Conservation (phyloP, 2,888 invertebrate species). For the Mesorhabditis belari region DNA sequence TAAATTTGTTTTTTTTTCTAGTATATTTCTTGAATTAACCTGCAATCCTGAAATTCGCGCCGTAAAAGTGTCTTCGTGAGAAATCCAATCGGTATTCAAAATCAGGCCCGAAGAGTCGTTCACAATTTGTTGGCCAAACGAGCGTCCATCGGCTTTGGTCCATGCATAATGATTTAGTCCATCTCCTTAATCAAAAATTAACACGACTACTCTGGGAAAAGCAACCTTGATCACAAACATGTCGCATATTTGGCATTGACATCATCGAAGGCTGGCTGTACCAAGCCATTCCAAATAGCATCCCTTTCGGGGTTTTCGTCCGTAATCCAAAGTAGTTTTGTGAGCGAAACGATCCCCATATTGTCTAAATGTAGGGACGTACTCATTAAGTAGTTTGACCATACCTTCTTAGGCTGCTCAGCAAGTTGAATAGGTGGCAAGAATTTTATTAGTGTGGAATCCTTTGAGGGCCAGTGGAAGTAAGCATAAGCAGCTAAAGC, state of each 20-base stretch:
- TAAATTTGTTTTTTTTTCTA: too few species aligned
- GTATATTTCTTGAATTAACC: too few species aligned
- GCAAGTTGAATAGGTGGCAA: too few species aligned
- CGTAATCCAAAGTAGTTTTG: conserved; percentile 83
- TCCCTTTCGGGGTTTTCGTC: conserved; percentile 77
- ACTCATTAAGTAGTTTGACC: neutral
- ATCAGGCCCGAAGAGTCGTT: conserved; percentile 10
- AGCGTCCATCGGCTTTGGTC: conserved; percentile 82
- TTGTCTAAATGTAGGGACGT: conserved; percentile 2
- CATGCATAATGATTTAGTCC: conserved; percentile 76
- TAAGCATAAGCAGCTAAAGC: too few species aligned
- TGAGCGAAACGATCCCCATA: conserved; percentile 86
- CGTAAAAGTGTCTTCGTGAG: conserved; percentile 6
- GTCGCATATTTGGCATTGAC: conserved; percentile 57
- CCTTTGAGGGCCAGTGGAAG: too few species aligned
- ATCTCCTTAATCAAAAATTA: conserved; percentile 65
- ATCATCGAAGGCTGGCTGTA: conserved; percentile 64
- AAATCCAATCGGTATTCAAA: conserved; percentile 24
- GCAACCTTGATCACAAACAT: conserved; percentile 80
- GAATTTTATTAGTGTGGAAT: too few species aligned
- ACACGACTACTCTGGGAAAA: too few species aligned
- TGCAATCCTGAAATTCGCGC: neutral
- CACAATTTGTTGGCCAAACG: conserved; percentile 75
- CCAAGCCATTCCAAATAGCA: conserved; percentile 72
- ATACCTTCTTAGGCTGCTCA: too few species aligned